Evolutionary conservation across 2,113 vertebrate genomes (phyloP).

Genomic region (Spilogale gracilis): DNA sequence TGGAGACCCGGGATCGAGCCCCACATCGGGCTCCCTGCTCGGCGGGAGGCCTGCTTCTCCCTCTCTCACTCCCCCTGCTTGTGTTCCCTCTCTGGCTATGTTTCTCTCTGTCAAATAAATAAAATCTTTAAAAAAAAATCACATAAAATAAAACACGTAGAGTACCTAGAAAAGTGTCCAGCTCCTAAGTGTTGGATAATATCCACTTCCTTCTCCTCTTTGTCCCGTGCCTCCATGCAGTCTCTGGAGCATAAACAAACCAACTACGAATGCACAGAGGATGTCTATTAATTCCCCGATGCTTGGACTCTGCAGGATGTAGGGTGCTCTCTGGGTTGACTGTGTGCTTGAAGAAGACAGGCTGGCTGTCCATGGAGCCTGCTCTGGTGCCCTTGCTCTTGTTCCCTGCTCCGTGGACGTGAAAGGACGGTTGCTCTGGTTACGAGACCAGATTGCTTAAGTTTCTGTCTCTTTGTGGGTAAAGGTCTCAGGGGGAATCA

Average conservation of each 20-base stretch:
- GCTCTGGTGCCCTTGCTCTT: neutral
- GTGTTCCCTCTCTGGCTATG: no score
- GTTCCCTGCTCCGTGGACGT: neutral
- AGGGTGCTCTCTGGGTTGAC: fast-evolving
- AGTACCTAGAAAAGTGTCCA: no score
- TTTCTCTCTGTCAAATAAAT: no score
- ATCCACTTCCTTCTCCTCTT: neutral
- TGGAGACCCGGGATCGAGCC: no score
- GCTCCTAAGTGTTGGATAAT: neutral
- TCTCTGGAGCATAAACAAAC: neutral
- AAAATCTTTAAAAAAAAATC: no score
- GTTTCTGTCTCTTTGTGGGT: slow-evolving; percentile 41
- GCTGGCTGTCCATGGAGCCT: neutral
- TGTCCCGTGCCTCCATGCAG: neutral
- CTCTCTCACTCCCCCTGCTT: no score
- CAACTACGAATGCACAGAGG: neutral
- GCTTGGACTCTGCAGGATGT: fast-evolving
- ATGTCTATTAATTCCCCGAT: neutral
- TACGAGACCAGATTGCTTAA: slow-evolving; percentile 66
- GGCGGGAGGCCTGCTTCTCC: no score
- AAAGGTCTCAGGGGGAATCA: slow-evolving; percentile 48
- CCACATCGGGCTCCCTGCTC: no score
- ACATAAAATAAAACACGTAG: neutral
- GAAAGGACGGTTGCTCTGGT: slow-evolving; percentile 65
- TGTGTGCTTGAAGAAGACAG: neutral